Percentiles rank a stretch among this genome's conserved stretches.
phyloP scores from a whole-genome alignment of 2,797 vertebrate genomes.

The Syngnathus acus region DNA sequence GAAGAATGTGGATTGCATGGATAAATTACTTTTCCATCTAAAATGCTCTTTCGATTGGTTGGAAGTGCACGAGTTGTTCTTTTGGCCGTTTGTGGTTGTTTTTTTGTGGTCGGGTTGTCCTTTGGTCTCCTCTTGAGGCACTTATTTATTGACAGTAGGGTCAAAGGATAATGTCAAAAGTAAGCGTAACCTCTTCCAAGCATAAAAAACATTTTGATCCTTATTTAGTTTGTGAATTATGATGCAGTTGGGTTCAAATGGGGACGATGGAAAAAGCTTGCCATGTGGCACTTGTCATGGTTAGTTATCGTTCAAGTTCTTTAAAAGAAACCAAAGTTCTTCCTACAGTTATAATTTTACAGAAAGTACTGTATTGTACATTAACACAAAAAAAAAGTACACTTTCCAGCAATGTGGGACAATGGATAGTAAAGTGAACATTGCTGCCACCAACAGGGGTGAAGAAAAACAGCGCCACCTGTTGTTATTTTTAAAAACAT shows the following conservation, averaged over 20 bases:
- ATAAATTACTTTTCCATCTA: not conserved
- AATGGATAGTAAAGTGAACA: slow-evolving; percentile 9
- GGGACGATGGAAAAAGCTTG: not conserved
- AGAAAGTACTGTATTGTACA: no score
- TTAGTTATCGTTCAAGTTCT: not conserved
- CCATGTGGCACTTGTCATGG: not conserved
- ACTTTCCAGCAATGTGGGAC: not conserved
- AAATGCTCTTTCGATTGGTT: not conserved
- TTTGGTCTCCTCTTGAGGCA: no score
- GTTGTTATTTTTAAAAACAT: not conserved
- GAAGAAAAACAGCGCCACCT: not conserved
- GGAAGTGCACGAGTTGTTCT: not conserved
- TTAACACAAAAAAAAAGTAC: no score
- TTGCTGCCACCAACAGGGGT: not conserved
- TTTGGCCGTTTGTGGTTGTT: not conserved
- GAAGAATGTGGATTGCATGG: not conserved
- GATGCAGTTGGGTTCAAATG: not conserved
- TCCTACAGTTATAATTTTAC: not conserved
- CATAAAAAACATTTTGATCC: not conserved
- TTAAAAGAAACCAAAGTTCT: not conserved
- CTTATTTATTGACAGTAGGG: no score
- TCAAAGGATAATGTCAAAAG: not conserved
- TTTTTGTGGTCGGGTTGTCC: not conserved
- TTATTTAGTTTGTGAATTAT: not conserved
- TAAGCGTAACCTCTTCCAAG: not conserved